Evolutionary conservation across 2,888 invertebrate species (phyloP), one percentile per base, ranked within the genome.

Genomic region (Saturnia pavonia): DNA sequence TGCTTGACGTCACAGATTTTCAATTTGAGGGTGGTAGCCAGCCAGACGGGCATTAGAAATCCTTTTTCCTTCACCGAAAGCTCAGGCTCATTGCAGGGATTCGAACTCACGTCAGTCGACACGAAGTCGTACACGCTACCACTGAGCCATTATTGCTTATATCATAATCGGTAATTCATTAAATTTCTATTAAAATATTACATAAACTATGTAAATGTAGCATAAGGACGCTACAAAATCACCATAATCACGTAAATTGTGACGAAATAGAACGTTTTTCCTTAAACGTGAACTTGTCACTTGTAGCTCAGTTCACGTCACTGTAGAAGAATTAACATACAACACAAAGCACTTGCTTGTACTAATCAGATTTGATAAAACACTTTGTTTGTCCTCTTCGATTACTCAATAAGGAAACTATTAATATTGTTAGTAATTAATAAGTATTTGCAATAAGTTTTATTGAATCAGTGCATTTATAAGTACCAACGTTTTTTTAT

Each of bases 311-410:
- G 11, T 65, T 65, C n/a, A 65, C 57, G 8, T 25, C 14, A 60
- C 11, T 51, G 11, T 57, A 22, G 25, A n/a, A 57, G 1, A 40
- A 65, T 65, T 65, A 65, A n/a, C 65, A 65, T 65, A 65, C 19
- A n/a, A 65, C n/a, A 40, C 40, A 40, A 22, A 27, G 25, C 57
- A 19, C 40, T 65, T 22, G 65, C 19, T 65, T 22, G 40, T 19
- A 12, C 40, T 65, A 65, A 65, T 65, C 65, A 65, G 40, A 65
- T 40, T 65, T 40, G 65, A 65, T 65, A 65, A 65, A 14, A 65
- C 65, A 12, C n/a, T 4, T 57, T 12, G 25, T 57, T 57, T 25
- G 57, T 57, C 65, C 19, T 65, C 9, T 65, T 40, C n/a, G 40
- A 40, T 12, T 40, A 65, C 65, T n/a, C 14, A 40, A 65, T n/a